Percentiles rank a stretch among this genome's conserved stretches.
Conservation (phyloP, 2,113 vertebrate species). For the Corythaixoides concolor region DNA sequence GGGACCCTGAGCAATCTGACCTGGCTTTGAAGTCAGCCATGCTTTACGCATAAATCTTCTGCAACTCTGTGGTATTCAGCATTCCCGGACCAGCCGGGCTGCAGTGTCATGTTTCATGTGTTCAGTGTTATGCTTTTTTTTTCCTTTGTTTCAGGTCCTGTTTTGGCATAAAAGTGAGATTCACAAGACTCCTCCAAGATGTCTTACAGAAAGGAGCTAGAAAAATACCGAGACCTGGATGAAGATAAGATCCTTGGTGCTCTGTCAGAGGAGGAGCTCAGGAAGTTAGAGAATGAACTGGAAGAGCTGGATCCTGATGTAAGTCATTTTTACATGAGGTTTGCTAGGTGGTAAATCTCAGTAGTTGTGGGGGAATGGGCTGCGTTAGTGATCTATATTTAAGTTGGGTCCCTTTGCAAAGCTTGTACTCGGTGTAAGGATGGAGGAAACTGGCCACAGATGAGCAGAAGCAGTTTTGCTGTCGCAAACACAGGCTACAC, state of each 20-base stretch:
- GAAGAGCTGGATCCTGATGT: slow-evolving; percentile 97
- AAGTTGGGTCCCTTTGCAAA: not conserved
- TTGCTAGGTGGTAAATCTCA: not conserved
- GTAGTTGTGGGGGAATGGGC: not conserved
- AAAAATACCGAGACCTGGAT: slow-evolving; percentile 96
- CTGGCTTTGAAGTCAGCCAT: not conserved
- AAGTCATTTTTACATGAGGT: slow-evolving; percentile 54
- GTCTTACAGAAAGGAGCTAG: slow-evolving; percentile 91
- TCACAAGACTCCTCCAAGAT: slow-evolving; percentile 64
- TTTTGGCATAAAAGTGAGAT: not conserved
- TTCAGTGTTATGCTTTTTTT: not conserved
- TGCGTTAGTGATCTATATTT: not conserved
- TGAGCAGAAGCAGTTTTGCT: not conserved
- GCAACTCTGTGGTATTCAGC: not conserved
- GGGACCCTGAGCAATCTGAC: not conserved
- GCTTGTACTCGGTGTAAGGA: not conserved
- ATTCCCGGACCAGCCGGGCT: accelerated
- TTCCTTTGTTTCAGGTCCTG: slow-evolving; percentile 16
- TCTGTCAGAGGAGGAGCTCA: slow-evolving; percentile 92
- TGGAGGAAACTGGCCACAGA: not conserved
- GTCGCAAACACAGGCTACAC: accelerated
- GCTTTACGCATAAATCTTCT: not conserved
- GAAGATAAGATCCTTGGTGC: slow-evolving; percentile 94
- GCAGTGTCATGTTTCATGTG: not conserved
- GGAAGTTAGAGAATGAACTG: slow-evolving; percentile 90